These are phyloP conservation scores for Lycopodina hypogea DNA, from an alignment of 37 sponge, comb jelly and placozoan species.

Conservation along the genomic window DNA sequence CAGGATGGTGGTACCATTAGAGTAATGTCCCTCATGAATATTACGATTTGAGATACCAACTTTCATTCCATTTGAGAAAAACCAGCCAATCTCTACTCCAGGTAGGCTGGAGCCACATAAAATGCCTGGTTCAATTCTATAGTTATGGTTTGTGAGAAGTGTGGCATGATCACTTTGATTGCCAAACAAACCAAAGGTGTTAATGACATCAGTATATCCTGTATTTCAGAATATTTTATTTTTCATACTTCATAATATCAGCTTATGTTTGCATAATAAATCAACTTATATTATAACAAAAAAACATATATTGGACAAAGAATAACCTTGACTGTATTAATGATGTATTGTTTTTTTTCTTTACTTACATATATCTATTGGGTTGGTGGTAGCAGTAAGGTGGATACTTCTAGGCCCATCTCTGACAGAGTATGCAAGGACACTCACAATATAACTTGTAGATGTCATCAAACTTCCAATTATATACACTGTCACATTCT, in stretches of 20 bases:
- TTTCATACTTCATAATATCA: too few relatives aligned
- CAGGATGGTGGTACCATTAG: slow-evolving; percentile 27
- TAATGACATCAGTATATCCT: slow-evolving; percentile 5
- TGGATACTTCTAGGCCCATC: slow-evolving; percentile 28
- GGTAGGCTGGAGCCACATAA: slow-evolving; percentile 4
- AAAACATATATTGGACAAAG: too few relatives aligned
- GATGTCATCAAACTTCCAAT: not conserved
- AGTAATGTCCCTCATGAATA: slow-evolving; percentile 13
- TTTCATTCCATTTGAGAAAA: slow-evolving; percentile 16
- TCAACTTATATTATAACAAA: too few relatives aligned
- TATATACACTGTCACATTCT: not conserved
- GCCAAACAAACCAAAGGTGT: slow-evolving; percentile 30
- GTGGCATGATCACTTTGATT: slow-evolving; percentile 15
- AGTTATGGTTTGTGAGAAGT: not conserved
- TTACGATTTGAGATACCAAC: slow-evolving; percentile 12
- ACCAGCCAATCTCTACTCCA: slow-evolving; percentile 11
- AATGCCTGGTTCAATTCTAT: not conserved
- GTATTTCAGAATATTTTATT: too few relatives aligned
- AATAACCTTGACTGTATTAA: too few relatives aligned
- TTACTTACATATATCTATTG: slow-evolving; percentile 1
- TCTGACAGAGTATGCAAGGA: slow-evolving; percentile 24
- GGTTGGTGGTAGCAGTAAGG: slow-evolving; percentile 3
- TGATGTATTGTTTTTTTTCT: too few relatives aligned
- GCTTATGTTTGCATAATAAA: too few relatives aligned
- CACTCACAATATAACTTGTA: slow-evolving; percentile 18